These are phyloP conservation scores for Chionodraco myersi DNA, from an alignment of 2,113 vertebrate species.

Conservation along the genomic window DNA sequence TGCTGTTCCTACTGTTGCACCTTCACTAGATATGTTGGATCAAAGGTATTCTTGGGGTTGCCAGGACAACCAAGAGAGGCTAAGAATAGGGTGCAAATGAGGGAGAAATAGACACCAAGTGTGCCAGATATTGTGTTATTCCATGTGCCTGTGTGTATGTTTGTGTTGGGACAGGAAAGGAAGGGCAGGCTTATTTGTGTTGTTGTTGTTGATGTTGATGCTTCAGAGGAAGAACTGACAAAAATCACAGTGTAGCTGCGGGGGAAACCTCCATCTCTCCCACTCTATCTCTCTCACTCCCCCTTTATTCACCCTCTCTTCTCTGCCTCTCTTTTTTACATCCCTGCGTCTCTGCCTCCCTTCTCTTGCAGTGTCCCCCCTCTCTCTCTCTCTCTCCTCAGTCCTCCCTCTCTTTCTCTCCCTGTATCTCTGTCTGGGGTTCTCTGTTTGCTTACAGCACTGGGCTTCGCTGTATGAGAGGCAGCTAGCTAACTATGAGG, in stretches of 20 bases:
- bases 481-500: constrained; percentile 80
- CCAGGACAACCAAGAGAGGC: constrained; percentile 81
- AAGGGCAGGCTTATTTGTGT: constrained; percentile 24
- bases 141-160: constrained; percentile 9
- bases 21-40: constrained; percentile 57
- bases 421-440: constrained; percentile 58
- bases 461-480: constrained; percentile 65
- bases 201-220: constrained; percentile 24
- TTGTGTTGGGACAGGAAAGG: constrained; percentile 43
- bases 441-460: constrained; percentile 66
- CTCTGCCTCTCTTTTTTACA: constrained; percentile 3
- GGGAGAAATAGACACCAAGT: constrained; percentile 10
- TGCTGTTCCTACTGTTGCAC: constrained; percentile 18
- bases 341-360: constrained; percentile 30
- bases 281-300: background rate
- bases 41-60: constrained; percentile 81
- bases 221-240: constrained; percentile 27
- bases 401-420: constrained; percentile 12
- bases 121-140: background rate
- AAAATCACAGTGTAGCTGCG: constrained; percentile 37
- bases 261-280: constrained; percentile 16
- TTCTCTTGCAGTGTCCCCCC: constrained; percentile 18
- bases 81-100: constrained; percentile 61
- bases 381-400: background rate
- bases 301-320: constrained; percentile 13